phyloP scores from a whole-genome alignment of 2,888 invertebrate species.

The Trissoscelio sp. region DNA sequence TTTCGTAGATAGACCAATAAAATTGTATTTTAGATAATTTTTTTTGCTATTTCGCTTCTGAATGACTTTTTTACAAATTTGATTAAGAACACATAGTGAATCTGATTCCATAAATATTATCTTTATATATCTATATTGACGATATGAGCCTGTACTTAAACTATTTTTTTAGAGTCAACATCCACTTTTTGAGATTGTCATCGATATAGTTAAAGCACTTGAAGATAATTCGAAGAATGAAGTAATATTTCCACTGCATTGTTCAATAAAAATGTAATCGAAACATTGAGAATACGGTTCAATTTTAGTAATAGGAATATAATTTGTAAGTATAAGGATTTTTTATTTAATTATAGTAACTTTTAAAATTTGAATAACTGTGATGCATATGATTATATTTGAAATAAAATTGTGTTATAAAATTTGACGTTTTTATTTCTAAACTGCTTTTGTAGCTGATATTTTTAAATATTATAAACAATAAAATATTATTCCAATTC shows the following conservation, averaged over 20 bases:
- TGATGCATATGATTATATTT: no score
- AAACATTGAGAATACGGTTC: not conserved
- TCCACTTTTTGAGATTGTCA: conserved; percentile 50
- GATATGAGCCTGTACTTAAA: conserved; percentile 14
- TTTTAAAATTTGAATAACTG: no score
- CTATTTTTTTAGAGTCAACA: not conserved
- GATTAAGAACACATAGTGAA: conserved; percentile 15
- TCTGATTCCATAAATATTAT: conserved; percentile 23
- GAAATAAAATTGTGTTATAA: no score
- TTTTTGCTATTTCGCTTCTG: no score
- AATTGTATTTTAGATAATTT: not conserved
- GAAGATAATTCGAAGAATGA: not conserved
- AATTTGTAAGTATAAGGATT: no score
- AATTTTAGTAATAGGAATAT: no score
- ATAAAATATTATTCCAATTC: no score
- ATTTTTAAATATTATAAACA: no score
- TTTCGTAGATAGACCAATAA: not conserved
- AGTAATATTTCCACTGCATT: not conserved
- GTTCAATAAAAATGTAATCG: not conserved
- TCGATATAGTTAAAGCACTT: conserved; percentile 54
- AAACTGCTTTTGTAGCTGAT: no score
- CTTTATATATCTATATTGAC: not conserved
- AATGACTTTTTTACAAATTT: not conserved
- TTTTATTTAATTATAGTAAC: no score
- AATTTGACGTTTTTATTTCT: no score